phyloP scores from a whole-genome alignment of 2,888 invertebrate species.

The Timema cristinae region DNA sequence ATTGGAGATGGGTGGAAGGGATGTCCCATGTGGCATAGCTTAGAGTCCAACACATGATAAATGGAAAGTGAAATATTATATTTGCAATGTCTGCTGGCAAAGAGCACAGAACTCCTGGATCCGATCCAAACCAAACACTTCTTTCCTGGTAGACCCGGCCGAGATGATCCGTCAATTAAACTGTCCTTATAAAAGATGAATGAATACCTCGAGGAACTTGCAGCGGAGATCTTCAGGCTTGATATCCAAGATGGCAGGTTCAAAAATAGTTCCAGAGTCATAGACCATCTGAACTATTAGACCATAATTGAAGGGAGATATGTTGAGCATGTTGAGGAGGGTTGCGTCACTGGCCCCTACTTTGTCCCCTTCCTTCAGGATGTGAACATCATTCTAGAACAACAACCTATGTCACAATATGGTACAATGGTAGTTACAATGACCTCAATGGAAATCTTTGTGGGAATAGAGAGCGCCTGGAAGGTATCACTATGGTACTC shows the following conservation, averaged over 20 bases:
- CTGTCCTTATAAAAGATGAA: conserved; percentile 23
- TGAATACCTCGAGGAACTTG: conserved; percentile 70
- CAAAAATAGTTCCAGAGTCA: conserved; percentile 97
- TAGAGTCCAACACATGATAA: too few relatives aligned
- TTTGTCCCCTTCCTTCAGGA: conserved; percentile 91
- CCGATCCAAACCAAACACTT: neutral
- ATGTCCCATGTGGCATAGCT: too few relatives aligned
- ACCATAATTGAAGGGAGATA: conserved; percentile 99
- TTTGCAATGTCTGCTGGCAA: too few relatives aligned
- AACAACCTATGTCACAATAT: neutral
- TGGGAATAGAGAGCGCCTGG: neutral
- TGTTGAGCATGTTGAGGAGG: conserved; percentile 98
- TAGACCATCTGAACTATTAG: conserved; percentile 94
- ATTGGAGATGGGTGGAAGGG: too few relatives aligned
- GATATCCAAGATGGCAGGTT: conserved; percentile 95
- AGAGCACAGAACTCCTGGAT: neutral
- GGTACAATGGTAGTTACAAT: neutral
- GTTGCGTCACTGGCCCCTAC: conserved; percentile 99
- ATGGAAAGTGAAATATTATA: too few relatives aligned
- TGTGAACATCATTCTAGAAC: conserved; percentile 75
- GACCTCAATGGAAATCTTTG: neutral
- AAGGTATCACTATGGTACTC: conserved; percentile 37
- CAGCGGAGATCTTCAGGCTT: conserved; percentile 91
- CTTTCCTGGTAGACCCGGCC: neutral
- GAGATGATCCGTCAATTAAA: too few relatives aligned